These are phyloP conservation scores for Agonopterix heracliana DNA, from an alignment of 2,888 invertebrate species.

Conservation along the genomic window DNA sequence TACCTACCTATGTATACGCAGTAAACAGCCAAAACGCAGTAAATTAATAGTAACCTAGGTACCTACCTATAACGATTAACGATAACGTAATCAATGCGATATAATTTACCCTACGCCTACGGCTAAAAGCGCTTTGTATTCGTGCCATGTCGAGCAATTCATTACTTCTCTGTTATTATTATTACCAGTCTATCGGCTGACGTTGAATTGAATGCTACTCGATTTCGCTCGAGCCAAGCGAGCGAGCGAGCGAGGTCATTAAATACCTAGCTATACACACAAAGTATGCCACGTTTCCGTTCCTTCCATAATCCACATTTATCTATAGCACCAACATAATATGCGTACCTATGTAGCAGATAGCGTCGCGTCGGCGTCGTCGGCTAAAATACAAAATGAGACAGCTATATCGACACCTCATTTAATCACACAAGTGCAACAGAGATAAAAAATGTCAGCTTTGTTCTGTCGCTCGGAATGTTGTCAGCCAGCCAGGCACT, in stretches of 20 bases:
- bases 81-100: too few species aligned
- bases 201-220: background rate
- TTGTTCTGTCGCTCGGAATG: slow-evolving; percentile 33
- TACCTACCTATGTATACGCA: too few species aligned
- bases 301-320: background rate
- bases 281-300: background rate
- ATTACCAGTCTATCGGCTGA: background rate
- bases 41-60: too few species aligned
- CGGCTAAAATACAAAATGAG: slow-evolving; percentile 4
- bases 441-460: slow-evolving; percentile 35
- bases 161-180: background rate
- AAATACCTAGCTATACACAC: background rate
- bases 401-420: slow-evolving; percentile 24
- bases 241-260: slow-evolving; percentile 1
- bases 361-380: background rate
- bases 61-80: too few species aligned
- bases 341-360: background rate
- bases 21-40: too few species aligned
- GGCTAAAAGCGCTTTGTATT: background rate
- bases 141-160: background rate
- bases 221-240: background rate
- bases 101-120: too few species aligned
- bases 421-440: slow-evolving; percentile 24
- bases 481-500: slow-evolving; percentile 55
- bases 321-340: too few species aligned